Percentiles rank a stretch among this genome's conserved stretches.
Conservation (phyloP, 2,888 invertebrate genomes). For the Poecilobothrus nobilitatus region DNA sequence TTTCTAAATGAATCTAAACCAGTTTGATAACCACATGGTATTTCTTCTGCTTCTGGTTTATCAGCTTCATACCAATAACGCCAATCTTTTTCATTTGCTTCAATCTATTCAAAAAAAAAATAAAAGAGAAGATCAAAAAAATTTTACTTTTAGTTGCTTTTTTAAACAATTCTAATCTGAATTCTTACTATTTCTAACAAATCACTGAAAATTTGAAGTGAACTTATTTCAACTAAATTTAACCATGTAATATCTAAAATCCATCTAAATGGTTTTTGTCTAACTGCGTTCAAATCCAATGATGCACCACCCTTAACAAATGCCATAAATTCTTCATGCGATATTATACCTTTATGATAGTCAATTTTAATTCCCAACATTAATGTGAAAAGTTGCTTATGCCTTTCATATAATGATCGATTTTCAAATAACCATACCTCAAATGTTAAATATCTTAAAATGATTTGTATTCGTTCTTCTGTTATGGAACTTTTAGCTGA, state of each 20-base stretch:
- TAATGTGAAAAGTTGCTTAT: constrained; percentile 85
- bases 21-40: constrained; percentile 83
- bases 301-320: constrained; percentile 96
- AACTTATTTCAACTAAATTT: constrained; percentile 88
- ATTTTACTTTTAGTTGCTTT: background rate
- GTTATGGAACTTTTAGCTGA: constrained; percentile 78
- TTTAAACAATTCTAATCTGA: background rate
- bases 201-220: constrained; percentile 68
- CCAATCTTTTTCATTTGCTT: constrained; percentile 82
- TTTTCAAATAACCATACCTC: constrained; percentile 90
- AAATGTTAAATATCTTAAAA: constrained; percentile 78
- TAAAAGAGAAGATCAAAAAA: too few species aligned
- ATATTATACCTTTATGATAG: constrained; percentile 69
- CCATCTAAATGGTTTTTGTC: constrained; percentile 90
- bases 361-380: constrained; percentile 95
- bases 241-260: constrained; percentile 93
- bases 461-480: constrained; percentile 78
- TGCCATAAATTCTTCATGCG: constrained; percentile 85
- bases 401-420: constrained; percentile 85
- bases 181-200: constrained; percentile 63
- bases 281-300: constrained; percentile 82
- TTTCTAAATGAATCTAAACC: constrained; percentile 82
- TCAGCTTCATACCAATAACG: constrained; percentile 85
- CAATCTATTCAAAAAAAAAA: constrained; percentile 51
- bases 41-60: constrained; percentile 81